Percentiles rank a stretch among this genome's conserved stretches.
Evolutionary conservation across 2,113 vertebrate species (phyloP).

Genomic region (Hystrix cristata): DNA sequence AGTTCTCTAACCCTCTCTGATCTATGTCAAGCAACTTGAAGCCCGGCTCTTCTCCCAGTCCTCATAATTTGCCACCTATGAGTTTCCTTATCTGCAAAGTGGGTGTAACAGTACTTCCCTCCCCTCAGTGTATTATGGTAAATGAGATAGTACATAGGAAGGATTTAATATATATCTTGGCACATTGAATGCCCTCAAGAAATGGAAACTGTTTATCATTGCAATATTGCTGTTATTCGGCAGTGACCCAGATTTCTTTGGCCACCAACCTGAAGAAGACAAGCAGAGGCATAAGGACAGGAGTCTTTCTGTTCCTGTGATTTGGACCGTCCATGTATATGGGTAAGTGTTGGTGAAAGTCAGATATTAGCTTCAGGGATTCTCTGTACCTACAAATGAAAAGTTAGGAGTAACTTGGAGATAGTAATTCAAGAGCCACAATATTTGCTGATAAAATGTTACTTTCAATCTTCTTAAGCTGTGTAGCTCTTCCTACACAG

Average conservation of each 20-base stretch:
- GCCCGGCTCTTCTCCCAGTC: not conserved
- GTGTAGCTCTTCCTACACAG: too few species aligned
- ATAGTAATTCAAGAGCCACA: not conserved
- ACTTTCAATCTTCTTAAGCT: conserved; percentile 15
- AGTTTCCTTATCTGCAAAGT: not conserved
- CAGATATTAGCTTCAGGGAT: not conserved
- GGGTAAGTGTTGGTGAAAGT: not conserved
- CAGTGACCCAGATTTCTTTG: not conserved
- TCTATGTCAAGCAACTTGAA: not conserved
- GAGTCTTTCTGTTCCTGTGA: not conserved
- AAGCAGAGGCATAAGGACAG: not conserved
- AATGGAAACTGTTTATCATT: not conserved
- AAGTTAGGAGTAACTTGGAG: not conserved
- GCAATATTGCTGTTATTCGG: not conserved
- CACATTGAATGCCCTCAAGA: not conserved
- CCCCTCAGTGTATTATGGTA: not conserved
- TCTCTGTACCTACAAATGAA: not conserved
- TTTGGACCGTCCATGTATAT: not conserved
- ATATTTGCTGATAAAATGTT: not conserved
- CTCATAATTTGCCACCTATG: not conserved
- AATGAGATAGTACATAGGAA: not conserved
- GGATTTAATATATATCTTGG: not conserved
- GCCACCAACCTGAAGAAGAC: not conserved
- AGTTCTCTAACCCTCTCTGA: not conserved
- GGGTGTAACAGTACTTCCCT: not conserved